Percentiles rank a stretch among this genome's conserved stretches.
Conservation (phyloP, 2,888 invertebrate species). For the Diaprepes abbreviatus region DNA sequence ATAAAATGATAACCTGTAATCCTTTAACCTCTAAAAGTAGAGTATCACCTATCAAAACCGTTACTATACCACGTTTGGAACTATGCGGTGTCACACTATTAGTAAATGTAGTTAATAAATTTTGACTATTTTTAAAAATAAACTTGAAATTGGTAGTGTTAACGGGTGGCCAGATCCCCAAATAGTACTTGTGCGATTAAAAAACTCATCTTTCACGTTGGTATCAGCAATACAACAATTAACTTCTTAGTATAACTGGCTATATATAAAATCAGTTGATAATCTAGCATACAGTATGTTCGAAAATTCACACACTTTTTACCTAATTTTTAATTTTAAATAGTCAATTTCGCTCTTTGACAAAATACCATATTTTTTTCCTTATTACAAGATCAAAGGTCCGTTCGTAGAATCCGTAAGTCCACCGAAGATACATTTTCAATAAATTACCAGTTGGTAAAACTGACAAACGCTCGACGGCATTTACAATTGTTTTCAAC, state of each 20-base stretch:
- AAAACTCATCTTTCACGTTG: too few species aligned
- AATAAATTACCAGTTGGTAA: too few species aligned
- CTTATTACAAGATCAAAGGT: too few species aligned
- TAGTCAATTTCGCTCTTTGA: too few species aligned
- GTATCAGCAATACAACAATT: constrained; percentile 40
- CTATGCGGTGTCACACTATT: constrained; percentile 36
- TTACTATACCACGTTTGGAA: constrained; percentile 45
- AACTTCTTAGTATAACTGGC: constrained; percentile 31
- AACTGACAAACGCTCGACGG: too few species aligned
- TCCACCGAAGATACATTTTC: too few species aligned
- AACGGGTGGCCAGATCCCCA: constrained; percentile 39
- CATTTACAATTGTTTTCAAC: too few species aligned
- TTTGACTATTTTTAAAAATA: not conserved
- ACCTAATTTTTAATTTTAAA: too few species aligned
- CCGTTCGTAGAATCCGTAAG: too few species aligned
- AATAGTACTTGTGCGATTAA: constrained; percentile 25
- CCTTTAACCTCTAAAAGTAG: constrained; percentile 56
- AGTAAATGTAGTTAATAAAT: constrained; percentile 24
- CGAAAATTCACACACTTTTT: too few species aligned
- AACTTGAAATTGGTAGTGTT: not conserved
- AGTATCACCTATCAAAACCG: constrained; percentile 51
- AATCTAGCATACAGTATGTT: too few species aligned
- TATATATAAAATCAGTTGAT: constrained; percentile 34
- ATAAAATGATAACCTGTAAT: constrained; percentile 18
- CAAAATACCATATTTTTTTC: too few species aligned